Conservation (phyloP, 2,888 invertebrate species). For the Andrena fulva region DNA sequence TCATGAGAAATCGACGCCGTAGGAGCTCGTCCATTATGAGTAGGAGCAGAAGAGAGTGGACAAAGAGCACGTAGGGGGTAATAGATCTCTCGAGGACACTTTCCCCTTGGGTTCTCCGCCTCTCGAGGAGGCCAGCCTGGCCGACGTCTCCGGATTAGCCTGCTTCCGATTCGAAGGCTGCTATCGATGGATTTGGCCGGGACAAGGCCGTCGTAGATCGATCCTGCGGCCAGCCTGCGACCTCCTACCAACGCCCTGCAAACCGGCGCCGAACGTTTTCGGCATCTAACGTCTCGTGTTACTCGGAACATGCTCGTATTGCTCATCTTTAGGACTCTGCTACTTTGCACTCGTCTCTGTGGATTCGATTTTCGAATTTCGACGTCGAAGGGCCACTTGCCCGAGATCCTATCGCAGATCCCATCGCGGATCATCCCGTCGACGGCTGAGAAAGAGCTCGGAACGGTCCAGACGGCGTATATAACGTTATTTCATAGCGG, state of each 20-base stretch:
- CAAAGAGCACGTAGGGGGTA: conserved; percentile 8
- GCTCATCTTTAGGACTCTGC: no score
- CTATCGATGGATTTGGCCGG: conserved; percentile 66
- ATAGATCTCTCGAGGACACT: conserved; percentile 39
- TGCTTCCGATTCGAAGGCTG: conserved; percentile 56
- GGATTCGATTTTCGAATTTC: background rate
- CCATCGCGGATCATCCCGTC: conserved; percentile 60
- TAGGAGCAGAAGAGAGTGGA: background rate
- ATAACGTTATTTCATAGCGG: conserved; percentile 64
- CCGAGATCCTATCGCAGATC: conserved; percentile 41
- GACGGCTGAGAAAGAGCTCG: conserved; percentile 59
- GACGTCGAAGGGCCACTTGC: no score
- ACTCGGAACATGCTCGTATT: background rate
- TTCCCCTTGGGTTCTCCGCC: conserved; percentile 2
- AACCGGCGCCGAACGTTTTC: background rate
- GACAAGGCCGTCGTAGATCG: conserved; percentile 66
- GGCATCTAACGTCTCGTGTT: background rate
- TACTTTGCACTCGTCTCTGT: no score
- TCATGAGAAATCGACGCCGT: background rate
- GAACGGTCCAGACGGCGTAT: conserved; percentile 63
- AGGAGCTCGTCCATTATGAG: background rate
- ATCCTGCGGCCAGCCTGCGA: conserved; percentile 58
- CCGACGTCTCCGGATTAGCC: conserved; percentile 43
- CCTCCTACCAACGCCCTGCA: conserved; percentile 3
- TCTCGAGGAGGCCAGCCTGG: conserved; percentile 26